Conservation (phyloP, 2,888 invertebrate species). For the Agriopis marginaria region DNA sequence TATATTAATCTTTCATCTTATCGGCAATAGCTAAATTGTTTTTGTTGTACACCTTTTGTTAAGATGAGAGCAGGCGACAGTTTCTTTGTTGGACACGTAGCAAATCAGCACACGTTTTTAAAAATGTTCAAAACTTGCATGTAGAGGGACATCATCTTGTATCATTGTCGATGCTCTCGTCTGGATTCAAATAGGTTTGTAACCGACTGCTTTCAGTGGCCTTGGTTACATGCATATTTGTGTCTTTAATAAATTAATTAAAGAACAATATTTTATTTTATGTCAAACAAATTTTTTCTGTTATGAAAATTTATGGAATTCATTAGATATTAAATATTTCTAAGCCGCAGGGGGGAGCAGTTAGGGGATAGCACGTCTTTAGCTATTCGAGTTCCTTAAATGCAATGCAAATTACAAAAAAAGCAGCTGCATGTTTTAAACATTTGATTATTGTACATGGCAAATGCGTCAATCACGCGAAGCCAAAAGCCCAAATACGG, state of each 20-base stretch:
- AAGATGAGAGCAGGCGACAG: constrained; percentile 67
- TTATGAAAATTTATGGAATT: constrained; percentile 71
- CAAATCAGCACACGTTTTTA: constrained; percentile 70
- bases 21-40: constrained; percentile 55
- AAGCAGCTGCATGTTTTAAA: constrained; percentile 5
- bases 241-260: constrained; percentile 50
- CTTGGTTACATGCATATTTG: constrained; percentile 85
- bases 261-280: constrained; percentile 54
- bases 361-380: constrained; percentile 69
- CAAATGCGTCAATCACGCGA: no score
- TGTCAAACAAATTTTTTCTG: constrained; percentile 62
- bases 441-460: no score
- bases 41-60: constrained; percentile 52
- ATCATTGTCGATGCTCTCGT: constrained; percentile 63
- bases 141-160: constrained; percentile 1
- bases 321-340: constrained; percentile 70
- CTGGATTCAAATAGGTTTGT: constrained; percentile 76
- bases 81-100: constrained; percentile 67
- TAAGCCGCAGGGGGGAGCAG: constrained; percentile 78
- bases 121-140: constrained; percentile 43
- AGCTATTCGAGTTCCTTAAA: constrained; percentile 34
- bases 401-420: constrained; percentile 16
- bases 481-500: no score
- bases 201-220: constrained; percentile 73
- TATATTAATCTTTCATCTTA: constrained; percentile 64